A percentile compares a stretch with the other conserved stretches of the same genome.
phyloP scores from a whole-genome alignment of 2,113 vertebrate genomes.

The Chamaea fasciata region DNA sequence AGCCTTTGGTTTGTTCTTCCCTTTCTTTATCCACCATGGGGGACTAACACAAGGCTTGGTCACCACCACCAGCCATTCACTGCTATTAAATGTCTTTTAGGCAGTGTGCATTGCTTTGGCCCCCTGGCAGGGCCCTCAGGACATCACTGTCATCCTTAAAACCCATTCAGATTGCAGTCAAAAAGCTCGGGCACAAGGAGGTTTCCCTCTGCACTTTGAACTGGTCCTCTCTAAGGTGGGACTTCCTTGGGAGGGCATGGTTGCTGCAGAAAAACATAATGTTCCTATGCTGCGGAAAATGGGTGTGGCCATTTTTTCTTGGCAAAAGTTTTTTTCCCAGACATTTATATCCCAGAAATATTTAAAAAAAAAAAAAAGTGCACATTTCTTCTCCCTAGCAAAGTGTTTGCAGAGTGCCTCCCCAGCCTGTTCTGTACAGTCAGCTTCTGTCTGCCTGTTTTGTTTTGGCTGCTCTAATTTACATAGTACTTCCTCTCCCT shows the following conservation, averaged over 20 bases:
- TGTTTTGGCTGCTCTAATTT: constrained; percentile 47
- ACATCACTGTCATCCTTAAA: background rate
- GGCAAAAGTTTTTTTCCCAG: background rate
- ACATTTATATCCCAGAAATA: background rate
- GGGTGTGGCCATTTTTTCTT: background rate
- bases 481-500: constrained; percentile 54
- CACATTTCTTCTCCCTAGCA: background rate
- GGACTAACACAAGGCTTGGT: background rate
- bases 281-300: background rate
- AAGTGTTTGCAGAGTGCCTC: background rate
- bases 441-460: background rate
- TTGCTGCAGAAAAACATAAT: background rate
- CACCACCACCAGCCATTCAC: background rate
- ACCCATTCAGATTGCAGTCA: background rate
- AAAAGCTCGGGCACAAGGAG: background rate
- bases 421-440: background rate
- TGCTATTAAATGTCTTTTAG: background rate
- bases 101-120: background rate
- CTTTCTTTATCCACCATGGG: background rate
- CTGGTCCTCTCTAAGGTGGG: fast-evolving
- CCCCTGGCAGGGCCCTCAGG: background rate
- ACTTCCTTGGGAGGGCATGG: background rate
- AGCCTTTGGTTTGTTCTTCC: background rate
- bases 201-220: fast-evolving
- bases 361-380: too few relatives aligned